Evolutionary conservation across 2,888 invertebrate genomes (phyloP).

Genomic region (Drosophila paracracens): DNA sequence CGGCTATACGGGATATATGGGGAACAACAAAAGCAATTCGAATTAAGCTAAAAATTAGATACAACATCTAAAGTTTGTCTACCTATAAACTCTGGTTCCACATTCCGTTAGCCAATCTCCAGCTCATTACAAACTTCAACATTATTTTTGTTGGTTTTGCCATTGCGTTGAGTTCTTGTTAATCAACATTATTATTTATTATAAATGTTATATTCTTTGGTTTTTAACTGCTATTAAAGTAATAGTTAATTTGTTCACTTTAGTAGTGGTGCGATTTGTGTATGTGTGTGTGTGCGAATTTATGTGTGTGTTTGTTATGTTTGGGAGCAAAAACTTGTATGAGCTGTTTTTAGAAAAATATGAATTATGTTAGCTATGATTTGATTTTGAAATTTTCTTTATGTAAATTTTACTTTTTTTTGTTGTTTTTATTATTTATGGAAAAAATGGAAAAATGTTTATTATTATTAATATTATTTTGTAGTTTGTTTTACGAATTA

Average conservation of each 20-base stretch:
- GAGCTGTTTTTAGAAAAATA: slow-evolving; percentile 75
- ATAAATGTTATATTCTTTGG: slow-evolving; percentile 13
- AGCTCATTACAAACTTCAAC: slow-evolving; percentile 40
- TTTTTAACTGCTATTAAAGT: slow-evolving; percentile 73
- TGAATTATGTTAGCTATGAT: slow-evolving; percentile 56
- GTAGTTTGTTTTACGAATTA: slow-evolving; percentile 37
- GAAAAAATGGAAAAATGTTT: slow-evolving; percentile 47
- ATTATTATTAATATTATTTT: slow-evolving; percentile 26
- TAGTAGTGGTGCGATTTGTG: slow-evolving; percentile 47
- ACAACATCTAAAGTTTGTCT: slow-evolving; percentile 73
- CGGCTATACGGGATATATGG: slow-evolving; percentile 1
- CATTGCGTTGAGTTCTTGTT: slow-evolving; percentile 14
- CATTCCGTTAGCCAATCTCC: slow-evolving; percentile 28
- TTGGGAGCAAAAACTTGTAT: slow-evolving; percentile 68
- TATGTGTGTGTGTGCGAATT: slow-evolving; percentile 23
- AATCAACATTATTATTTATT: slow-evolving; percentile 23
- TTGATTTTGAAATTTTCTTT: slow-evolving; percentile 24
- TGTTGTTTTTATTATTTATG: slow-evolving; percentile 29
- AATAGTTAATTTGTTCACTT: slow-evolving; percentile 63
- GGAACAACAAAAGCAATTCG: slow-evolving; percentile 69
- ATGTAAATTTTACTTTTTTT: slow-evolving; percentile 8
- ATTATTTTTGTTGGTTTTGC: slow-evolving; percentile 20
- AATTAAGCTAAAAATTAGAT: slow-evolving; percentile 75
- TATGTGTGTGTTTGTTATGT: slow-evolving; percentile 32
- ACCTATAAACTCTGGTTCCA: slow-evolving; percentile 66